These are phyloP conservation scores for Parotocinclus haroldoi DNA, from an alignment of 2,797 vertebrate species.

Conservation along the genomic window DNA sequence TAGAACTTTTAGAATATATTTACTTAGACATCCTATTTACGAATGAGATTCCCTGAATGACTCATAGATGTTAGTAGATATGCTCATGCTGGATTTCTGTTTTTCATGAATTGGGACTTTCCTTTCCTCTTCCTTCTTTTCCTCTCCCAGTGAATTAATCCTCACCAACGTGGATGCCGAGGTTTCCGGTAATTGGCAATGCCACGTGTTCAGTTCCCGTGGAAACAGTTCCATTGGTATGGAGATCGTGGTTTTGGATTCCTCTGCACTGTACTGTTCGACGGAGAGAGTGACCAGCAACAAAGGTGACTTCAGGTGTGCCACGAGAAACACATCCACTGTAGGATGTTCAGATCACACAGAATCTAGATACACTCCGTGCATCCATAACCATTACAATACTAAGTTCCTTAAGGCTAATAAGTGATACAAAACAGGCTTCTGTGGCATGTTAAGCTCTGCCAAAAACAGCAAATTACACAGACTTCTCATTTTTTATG, in stretches of 20 bases:
- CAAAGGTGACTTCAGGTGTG: conserved; percentile 91
- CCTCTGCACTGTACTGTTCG: conserved; percentile 80
- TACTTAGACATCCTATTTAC: too few species aligned
- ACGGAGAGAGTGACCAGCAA: conserved; percentile 84
- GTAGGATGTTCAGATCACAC: neutral
- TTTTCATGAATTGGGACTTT: conserved; percentile 4
- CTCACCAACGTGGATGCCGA: conserved; percentile 81
- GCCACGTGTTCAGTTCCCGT: conserved; percentile 83
- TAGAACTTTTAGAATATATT: too few species aligned
- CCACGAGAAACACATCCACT: conserved; percentile 2
- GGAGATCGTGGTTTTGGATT: conserved; percentile 88
- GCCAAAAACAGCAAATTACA: conserved; percentile 29
- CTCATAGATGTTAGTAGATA: neutral
- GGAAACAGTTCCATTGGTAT: conserved; percentile 81
- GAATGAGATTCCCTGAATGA: too few species aligned
- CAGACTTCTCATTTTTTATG: conserved; percentile 30
- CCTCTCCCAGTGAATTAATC: conserved; percentile 78
- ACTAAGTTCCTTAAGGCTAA: neutral
- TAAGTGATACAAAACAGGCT: neutral
- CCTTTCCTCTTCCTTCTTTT: conserved; percentile 11
- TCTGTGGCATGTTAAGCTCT: conserved; percentile 14
- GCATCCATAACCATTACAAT: neutral
- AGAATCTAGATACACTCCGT: neutral
- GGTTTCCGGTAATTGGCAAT: conserved; percentile 84
- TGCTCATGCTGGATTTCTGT: neutral